Conservation (phyloP, 2,888 invertebrate species). For the Helicoverpa assulta region DNA sequence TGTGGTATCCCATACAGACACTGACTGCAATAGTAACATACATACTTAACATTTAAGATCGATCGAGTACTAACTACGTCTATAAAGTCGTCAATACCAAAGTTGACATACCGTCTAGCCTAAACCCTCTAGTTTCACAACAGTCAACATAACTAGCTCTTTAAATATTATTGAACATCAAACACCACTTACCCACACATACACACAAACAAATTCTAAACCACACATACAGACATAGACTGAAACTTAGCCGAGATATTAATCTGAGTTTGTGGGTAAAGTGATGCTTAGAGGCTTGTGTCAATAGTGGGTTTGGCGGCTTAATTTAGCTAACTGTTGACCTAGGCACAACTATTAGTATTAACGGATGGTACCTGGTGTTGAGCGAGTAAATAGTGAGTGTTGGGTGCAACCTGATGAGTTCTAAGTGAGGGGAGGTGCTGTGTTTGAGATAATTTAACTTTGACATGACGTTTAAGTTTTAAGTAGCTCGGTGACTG, state of each 20-base stretch:
- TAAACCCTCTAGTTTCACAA: background rate
- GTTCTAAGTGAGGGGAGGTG: slow-evolving; percentile 16
- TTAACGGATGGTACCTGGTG: slow-evolving; percentile 31
- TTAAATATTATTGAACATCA: background rate
- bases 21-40: background rate
- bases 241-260: slow-evolving; percentile 53
- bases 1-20: background rate
- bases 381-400: slow-evolving; percentile 32
- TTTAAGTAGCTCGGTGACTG: too few species aligned
- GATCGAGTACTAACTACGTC: background rate
- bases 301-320: slow-evolving; percentile 49
- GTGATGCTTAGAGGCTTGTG: slow-evolving; percentile 46
- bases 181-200: slow-evolving; percentile 7
- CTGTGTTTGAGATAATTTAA: background rate
- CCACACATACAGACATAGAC: slow-evolving; percentile 43
- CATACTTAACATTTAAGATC: background rate
- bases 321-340: slow-evolving; percentile 45
- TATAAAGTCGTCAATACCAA: too few species aligned
- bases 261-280: slow-evolving; percentile 41
- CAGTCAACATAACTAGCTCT: background rate
- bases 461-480: background rate
- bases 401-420: slow-evolving; percentile 21
- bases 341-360: slow-evolving; percentile 29
- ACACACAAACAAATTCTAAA: slow-evolving; percentile 20
- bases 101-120: background rate